phyloP scores from a whole-genome alignment of 2,797 vertebrate genomes.

The Eospalax fontanierii region DNA sequence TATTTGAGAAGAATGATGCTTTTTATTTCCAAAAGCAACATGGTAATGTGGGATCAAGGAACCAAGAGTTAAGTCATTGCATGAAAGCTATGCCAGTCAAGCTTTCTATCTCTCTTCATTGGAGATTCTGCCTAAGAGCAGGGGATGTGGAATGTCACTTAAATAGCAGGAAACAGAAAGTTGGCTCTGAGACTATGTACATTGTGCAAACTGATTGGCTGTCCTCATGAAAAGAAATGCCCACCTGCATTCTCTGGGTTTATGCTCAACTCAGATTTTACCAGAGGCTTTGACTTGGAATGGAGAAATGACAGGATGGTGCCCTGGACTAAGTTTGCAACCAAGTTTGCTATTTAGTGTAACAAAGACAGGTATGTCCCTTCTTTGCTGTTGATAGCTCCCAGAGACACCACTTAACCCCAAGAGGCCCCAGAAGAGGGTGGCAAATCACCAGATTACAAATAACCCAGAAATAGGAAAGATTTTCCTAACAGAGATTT shows the following conservation, averaged over 20 bases:
- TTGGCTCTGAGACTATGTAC: fast-evolving
- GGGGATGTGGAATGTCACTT: not conserved
- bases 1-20: not conserved
- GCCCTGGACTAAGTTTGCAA: not conserved
- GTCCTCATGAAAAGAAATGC: not conserved
- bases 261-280: not conserved
- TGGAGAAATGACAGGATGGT: not conserved
- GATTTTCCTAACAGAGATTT: constrained; percentile 19
- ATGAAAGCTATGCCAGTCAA: not conserved
- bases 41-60: too few species aligned
- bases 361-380: not conserved
- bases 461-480: constrained; percentile 42
- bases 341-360: not conserved
- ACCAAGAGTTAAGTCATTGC: not conserved
- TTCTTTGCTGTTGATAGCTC: not conserved
- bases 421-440: not conserved
- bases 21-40: constrained; percentile 31
- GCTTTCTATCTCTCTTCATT: not conserved
- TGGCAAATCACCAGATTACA: not conserved
- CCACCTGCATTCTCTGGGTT: not conserved
- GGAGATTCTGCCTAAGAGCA: not conserved
- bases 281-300: not conserved
- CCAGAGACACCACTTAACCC: constrained; percentile 8
- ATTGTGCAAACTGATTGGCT: not conserved
- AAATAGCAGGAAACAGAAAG: not conserved